These are phyloP conservation scores for Littorina saxatilis DNA, from an alignment of 1,140 invertebrate species.

Conservation along the genomic window DNA sequence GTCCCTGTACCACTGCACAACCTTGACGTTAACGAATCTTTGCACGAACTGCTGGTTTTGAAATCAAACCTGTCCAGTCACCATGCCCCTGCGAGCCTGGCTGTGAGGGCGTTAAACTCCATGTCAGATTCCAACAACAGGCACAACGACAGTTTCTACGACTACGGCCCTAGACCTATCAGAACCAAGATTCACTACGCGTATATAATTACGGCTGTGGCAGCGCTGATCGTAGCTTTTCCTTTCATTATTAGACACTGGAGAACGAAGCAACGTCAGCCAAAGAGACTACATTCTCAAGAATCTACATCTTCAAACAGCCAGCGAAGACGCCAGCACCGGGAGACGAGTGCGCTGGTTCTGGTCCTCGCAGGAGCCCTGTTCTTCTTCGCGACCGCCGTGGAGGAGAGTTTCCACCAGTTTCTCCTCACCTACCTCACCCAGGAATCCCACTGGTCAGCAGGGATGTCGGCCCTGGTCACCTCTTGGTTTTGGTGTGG, in stretches of 20 bases:
- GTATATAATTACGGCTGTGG: background rate
- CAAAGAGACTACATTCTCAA: no score
- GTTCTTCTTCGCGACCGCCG: background rate
- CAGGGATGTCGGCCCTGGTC: background rate
- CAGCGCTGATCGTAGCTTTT: background rate
- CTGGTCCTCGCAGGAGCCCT: background rate
- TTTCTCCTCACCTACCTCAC: constrained; percentile 23
- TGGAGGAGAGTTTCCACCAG: constrained; percentile 31
- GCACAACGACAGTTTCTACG: no score
- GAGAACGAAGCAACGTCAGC: background rate
- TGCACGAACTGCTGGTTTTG: no score
- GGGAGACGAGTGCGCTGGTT: background rate
- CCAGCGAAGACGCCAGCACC: no score
- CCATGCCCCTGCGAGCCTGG: no score
- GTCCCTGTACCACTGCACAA: no score
- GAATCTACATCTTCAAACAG: background rate
- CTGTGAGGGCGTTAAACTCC: no score
- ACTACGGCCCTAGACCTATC: no score
- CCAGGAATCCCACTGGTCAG: background rate
- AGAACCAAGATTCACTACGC: background rate
- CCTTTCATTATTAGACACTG: constrained; percentile 9
- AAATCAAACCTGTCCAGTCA: no score
- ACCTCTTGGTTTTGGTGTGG: constrained; percentile 3
- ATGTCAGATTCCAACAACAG: no score
- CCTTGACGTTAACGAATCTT: no score